Conservation (phyloP, 2,888 invertebrate species). For the Cheilosia soror region DNA sequence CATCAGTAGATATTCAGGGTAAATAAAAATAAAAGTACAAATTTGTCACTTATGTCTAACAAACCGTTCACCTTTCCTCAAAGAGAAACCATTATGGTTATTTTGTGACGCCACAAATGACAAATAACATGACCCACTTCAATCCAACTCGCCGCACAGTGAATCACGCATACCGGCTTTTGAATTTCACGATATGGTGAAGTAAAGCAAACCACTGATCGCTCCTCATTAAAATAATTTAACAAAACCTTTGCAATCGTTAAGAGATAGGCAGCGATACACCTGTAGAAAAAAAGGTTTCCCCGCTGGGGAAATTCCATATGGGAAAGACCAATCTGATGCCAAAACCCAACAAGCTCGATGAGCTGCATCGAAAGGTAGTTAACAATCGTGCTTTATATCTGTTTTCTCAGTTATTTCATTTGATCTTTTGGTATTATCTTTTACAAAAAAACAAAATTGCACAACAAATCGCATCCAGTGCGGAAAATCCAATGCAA, state of each 20-base stretch:
- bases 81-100: too few species aligned
- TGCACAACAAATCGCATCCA: background rate
- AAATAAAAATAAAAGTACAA: too few species aligned
- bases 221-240: background rate
- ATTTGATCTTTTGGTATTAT: too few species aligned
- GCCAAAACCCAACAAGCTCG: conserved; percentile 11
- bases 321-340: conserved; percentile 12
- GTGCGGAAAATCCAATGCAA: conserved; percentile 14
- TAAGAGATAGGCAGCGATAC: background rate
- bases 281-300: background rate
- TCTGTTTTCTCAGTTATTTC: too few species aligned
- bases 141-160: background rate
- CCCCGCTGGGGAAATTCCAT: conserved; percentile 37
- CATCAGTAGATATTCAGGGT: too few species aligned
- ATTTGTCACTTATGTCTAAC: too few species aligned
- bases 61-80: too few species aligned
- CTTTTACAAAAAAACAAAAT: too few species aligned
- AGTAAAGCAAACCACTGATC: background rate
- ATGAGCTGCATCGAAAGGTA: background rate
- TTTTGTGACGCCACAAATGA: background rate
- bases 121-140: conserved; percentile 2
- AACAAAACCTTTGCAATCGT: background rate
- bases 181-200: conserved; percentile 11
- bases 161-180: background rate
- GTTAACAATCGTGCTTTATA: background rate